Evolutionary conservation across 2,797 vertebrate species (phyloP), one percentile per base, ranked within the genome.

Genomic region (Sebastes dallii): DNA sequence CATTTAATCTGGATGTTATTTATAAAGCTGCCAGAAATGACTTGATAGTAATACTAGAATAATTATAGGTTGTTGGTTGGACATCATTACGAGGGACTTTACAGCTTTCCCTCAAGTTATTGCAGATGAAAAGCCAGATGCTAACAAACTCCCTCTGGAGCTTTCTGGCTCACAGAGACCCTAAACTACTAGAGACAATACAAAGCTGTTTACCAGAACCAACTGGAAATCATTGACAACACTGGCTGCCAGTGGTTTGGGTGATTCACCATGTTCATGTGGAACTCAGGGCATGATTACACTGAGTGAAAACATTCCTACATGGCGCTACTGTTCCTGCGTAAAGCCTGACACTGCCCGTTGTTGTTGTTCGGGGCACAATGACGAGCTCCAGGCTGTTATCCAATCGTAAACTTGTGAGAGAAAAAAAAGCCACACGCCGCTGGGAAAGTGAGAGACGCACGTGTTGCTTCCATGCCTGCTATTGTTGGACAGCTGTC

Each of bases 161-260:
- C 86, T 65, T 93, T 94, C 94, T 87, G 89, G 85, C 84, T 80
- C 60, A 42, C 75, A 89, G 73, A 84, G 88, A 87, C 88, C 82
- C 66, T 25, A 78, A 30, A 90, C 85, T 72, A 80, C 82, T 76
- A 85, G 86, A 89, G 91, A 90, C 92, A 94, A 94, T 86, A 86
- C 90, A 88, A 87, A 90, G 89, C 92, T 91, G 91, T 94, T 93
- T 93, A 91, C 92, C 84, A 90, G 93, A 94, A 95, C 29, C 67
- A 80, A 83, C 94, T 94, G 91, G 94, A 94, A 92, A 79, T 82
- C 82, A 79, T 77, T 75, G 83, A 92, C 92, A 90, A 84, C 91
- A 84, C 86, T 54, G 89, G 86, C 90, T 86, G 89, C 88, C 81
- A 79, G 87, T 79, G 88, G 91, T 92, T 91, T 89, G 86, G 83